Conservation (phyloP, 2,797 vertebrate genomes). For the Melanotaenia parkinsoni region DNA sequence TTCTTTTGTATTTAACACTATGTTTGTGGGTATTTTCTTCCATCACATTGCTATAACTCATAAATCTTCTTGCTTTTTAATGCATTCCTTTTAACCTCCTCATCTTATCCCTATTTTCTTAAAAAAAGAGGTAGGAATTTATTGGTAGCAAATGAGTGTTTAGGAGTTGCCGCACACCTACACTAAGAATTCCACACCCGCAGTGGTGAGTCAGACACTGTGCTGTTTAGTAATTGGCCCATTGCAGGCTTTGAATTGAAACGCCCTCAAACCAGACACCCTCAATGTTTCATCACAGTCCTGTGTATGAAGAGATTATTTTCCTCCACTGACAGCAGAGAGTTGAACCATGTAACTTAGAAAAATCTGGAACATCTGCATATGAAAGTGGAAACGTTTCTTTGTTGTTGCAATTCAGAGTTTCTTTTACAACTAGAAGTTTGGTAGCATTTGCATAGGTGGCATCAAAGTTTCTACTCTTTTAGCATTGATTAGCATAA, state of each 20-base stretch:
- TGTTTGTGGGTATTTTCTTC: not conserved
- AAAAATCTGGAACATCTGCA: slow-evolving; percentile 2
- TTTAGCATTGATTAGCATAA: slow-evolving; percentile 53
- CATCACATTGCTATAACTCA: not conserved
- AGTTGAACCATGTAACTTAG: slow-evolving; percentile 11
- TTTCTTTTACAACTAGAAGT: slow-evolving; percentile 10
- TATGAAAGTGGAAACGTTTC: not conserved
- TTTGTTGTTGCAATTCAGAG: not conserved
- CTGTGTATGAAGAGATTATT: slow-evolving; percentile 47
- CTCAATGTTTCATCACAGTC: slow-evolving; percentile 15
- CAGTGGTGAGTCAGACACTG: slow-evolving; percentile 7
- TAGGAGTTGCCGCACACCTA: slow-evolving; percentile 28
- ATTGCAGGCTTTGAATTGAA: slow-evolving; percentile 1
- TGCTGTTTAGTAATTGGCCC: slow-evolving; percentile 17
- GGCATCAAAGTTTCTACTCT: slow-evolving; percentile 29
- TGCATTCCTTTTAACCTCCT: not conserved
- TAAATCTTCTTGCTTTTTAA: not conserved
- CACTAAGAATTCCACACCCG: slow-evolving; percentile 30
- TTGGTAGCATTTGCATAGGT: slow-evolving; percentile 22
- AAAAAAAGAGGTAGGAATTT: not conserved
- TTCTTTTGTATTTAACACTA: not conserved
- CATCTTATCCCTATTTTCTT: not conserved
- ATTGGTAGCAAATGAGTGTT: slow-evolving; percentile 4
- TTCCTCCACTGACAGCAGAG: slow-evolving; percentile 37
- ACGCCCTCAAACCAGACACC: slow-evolving; percentile 10